A percentile compares a stretch with the other conserved stretches of the same genome.
Evolutionary conservation across 2,113 vertebrate species (phyloP).

Genomic region (Bothrops jararaca): DNA sequence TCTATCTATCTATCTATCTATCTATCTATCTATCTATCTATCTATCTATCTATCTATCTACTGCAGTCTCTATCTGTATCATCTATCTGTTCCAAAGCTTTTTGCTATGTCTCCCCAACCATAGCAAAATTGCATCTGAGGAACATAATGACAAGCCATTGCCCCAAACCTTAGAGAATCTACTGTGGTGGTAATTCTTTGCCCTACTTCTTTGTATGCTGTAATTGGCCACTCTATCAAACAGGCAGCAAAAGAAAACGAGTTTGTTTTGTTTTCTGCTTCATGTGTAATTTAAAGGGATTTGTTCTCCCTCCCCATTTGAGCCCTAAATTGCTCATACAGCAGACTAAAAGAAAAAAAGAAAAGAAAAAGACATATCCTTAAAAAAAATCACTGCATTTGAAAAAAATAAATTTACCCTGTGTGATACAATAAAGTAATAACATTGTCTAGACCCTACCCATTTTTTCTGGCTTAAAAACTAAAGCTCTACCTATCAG

Average conservation of each 20-base stretch:
- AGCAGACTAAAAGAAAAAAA: not conserved
- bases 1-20: too few species aligned
- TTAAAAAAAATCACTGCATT: not conserved
- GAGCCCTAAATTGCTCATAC: not conserved
- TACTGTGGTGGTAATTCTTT: not conserved
- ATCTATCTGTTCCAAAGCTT: not conserved
- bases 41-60: not conserved
- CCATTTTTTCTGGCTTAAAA: not conserved
- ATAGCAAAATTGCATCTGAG: not conserved
- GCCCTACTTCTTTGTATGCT: not conserved
- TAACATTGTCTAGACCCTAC: not conserved
- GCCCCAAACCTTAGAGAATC: not conserved
- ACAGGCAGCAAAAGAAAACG: not conserved
- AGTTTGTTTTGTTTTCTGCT: not conserved
- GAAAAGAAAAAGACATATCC: not conserved
- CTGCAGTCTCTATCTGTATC: not conserved
- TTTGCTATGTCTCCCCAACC: not conserved
- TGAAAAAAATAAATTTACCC: not conserved
- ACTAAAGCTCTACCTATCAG: not conserved
- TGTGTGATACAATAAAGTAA: not conserved
- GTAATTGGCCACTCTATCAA: not conserved
- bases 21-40: not conserved
- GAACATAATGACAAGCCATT: not conserved
- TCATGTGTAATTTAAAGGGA: not conserved
- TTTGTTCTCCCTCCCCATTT: not conserved